Base-by-base conservation (phyloP, 2,888 invertebrate genomes). In the Nasonia oneida region DNA sequence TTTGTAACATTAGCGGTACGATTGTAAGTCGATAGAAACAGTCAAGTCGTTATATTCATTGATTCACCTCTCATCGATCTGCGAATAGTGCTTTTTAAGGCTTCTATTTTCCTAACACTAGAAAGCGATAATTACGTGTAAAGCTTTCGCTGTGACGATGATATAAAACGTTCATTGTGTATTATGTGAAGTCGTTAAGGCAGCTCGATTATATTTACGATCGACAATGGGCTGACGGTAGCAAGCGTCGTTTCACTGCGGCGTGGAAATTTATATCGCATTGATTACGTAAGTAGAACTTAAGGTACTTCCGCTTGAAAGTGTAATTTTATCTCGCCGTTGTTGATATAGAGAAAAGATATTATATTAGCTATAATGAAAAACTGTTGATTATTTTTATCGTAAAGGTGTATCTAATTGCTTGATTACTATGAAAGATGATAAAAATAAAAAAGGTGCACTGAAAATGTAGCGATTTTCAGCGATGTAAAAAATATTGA, bases 361-460 rank as follows among this genome's bases (percentile, higher is more conserved):
- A 61, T n/a, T 61, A 1, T 15, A 61, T n/a, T 61, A 61, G 5
- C 6, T 18, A 37, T 37, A 61, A 61, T 23, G 57, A 23, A 23
- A 61, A 61, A 61, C 8, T 61, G 57, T 61, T 61, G 23, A 23
- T 61, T 61, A 67, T 67, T 67, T 67, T 29, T 67, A 67, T 67
- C 15, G 33, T 67, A 12, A 3, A 67, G 12, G 15, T 67, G 33
- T 67, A 33, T 23, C 23, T 61, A n/a, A 61, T 18, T 18, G 33
- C 4, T 29, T 67, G 10, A 67, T 67, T 67, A 29, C 10, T 14
- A 4, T 64, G 14, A 12, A 33, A 12, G 3, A n/a, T 12, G 12
- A 67, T 67, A 33, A 10, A 67, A 29, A 67, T 29, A 33, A 33
- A 29, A 8, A 42, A 42, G 6, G 2, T 29, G 3, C 12, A 64